Base-by-base conservation (phyloP, 2,888 invertebrate genomes). In the Charanyca ferruginea region DNA sequence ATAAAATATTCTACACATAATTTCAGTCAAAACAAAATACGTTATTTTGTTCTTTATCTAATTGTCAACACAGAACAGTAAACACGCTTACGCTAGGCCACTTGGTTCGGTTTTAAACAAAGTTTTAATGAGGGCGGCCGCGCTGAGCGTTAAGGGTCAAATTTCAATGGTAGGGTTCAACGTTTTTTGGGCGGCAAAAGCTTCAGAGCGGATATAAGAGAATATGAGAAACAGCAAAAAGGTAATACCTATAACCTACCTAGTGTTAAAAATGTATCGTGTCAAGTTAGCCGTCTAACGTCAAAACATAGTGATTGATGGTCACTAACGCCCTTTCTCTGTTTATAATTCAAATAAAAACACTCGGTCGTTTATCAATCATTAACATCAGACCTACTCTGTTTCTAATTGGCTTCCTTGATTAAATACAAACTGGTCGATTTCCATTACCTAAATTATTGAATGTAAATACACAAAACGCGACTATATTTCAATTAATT, bases 301-400 rank as follows among this genome's bases (percentile, higher is more conserved):
- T 32, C 16, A 42, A n/a, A 20, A 20, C n/a, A 32, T 20, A 38
- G 16, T 73, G 73, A 73, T 73, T 77, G 42, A 73, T 65, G 47
- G 1, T 6, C 9, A 4, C 5, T 16, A n/a, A 55, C 63, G 41
- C 57, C 73, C 51, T 23, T 53, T 70, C 49, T 16, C 7, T 60
- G 38, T 64, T 63, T n/a, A 28, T 44, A 41, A 32, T 71, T 44
- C 16, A 52, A 62, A 47, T 63, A 77, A 20, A 75, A 64, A 72
- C n/a, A 28, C 13, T 55, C 35, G 38, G 58, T 54, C 53, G 8
- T 72, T 71, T 58, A 66, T 62, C 23, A 53, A 58, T 49, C 13
- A 58, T 62, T 51, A 55, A 66, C 38, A 55, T 62, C 54, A 23
- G 38, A 44, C 22, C 11, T 47, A 25, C 8, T 48, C 20, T n/a